Evolutionary conservation across 2,888 invertebrate species (phyloP).

Genomic region (Drosophila formosana): DNA sequence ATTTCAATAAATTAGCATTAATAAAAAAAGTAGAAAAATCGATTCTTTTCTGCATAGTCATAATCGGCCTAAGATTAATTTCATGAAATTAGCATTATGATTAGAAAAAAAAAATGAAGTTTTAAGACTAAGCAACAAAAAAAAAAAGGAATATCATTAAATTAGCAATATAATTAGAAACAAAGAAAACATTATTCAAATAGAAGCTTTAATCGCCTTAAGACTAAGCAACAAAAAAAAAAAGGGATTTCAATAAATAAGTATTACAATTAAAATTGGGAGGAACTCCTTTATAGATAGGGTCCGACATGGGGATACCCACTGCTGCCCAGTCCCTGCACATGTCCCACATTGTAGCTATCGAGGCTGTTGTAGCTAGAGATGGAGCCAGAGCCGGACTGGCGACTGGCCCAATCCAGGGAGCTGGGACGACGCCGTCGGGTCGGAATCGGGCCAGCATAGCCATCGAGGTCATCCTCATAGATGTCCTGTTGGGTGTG

Average conservation of each 20-base stretch:
- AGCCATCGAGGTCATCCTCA: slow-evolving; percentile 48
- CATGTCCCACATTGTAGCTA: slow-evolving; percentile 81
- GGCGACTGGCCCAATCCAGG: slow-evolving; percentile 43
- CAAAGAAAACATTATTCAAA: slow-evolving; percentile 14
- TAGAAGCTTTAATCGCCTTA: slow-evolving; percentile 44
- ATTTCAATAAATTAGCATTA: too few species aligned
- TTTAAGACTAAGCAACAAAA: too few species aligned
- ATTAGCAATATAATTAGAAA: neutral
- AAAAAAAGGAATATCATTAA: too few species aligned
- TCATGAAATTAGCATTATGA: slow-evolving; percentile 2
- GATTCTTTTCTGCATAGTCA: too few species aligned
- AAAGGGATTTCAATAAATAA: slow-evolving; percentile 43
- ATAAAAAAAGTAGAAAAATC: too few species aligned
- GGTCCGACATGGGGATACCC: slow-evolving; percentile 74
- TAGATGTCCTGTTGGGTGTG: slow-evolving; percentile 31
- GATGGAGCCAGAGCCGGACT: slow-evolving; percentile 22
- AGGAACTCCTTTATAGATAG: slow-evolving; percentile 43
- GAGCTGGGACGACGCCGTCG: slow-evolving; percentile 54
- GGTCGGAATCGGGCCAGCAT: slow-evolving; percentile 40
- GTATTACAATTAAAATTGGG: slow-evolving; percentile 15
- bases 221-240: slow-evolving; percentile 44
- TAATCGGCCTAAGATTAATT: too few species aligned
- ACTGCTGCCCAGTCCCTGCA: slow-evolving; percentile 70
- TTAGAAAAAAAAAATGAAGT: neutral
- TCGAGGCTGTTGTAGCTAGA: slow-evolving; percentile 76